Evolutionary conservation across 2,113 vertebrate genomes (phyloP).

Genomic region (Colossoma macropomum): DNA sequence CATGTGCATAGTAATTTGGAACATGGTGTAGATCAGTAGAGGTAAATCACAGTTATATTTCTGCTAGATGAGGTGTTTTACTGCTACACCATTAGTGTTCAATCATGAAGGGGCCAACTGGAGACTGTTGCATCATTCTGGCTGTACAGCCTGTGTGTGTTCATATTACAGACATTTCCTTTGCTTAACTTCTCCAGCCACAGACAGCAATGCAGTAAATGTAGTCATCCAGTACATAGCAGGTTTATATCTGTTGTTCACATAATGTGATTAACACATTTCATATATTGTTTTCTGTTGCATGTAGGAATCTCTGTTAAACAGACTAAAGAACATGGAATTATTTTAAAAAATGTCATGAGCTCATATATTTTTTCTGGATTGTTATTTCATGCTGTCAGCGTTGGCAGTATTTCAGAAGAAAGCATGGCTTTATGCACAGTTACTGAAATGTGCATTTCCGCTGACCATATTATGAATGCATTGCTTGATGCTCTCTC

Average conservation of each 20-base stretch:
- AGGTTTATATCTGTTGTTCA: neutral
- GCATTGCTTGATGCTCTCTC: constrained; percentile 53
- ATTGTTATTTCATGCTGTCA: constrained; percentile 46
- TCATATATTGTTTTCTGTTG: too few relatives aligned
- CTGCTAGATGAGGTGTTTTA: constrained; percentile 1
- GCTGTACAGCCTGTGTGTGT: constrained; percentile 18
- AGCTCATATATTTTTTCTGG: neutral
- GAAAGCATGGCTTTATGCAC: constrained; percentile 57
- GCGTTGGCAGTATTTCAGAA: constrained; percentile 37
- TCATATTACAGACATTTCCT: constrained; percentile 56
- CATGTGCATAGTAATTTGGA: too few relatives aligned
- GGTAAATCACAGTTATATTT: neutral
- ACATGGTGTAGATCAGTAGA: too few relatives aligned
- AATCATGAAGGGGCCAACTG: constrained; percentile 48
- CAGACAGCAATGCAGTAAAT: neutral
- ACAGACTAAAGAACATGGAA: neutral
- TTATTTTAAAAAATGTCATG: neutral
- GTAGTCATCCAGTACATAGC: neutral
- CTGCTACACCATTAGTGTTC: constrained; percentile 12
- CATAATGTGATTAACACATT: neutral
- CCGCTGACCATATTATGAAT: constrained; percentile 52
- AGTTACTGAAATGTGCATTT: constrained; percentile 65
- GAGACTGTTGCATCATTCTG: constrained; percentile 51
- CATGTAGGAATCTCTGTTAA: neutral
- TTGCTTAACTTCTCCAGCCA: constrained; percentile 18